Evolutionary conservation across 1,140 invertebrate genomes (phyloP).

Genomic region (Leptoteleia sp.): DNA sequence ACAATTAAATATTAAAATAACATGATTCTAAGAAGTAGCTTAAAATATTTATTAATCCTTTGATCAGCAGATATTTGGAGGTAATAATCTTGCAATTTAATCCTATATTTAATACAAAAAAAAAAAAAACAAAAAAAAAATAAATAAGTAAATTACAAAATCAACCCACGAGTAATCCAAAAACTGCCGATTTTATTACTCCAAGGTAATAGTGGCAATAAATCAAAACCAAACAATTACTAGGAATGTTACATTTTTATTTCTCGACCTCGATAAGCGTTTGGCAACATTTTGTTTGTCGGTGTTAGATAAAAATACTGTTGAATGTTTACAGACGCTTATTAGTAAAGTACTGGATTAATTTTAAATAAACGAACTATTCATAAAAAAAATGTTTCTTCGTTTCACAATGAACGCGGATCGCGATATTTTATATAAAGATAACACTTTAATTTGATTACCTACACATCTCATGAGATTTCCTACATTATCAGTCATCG

Average conservation of each 20-base stretch:
- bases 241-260: conserved; percentile 68
- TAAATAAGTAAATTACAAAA: too few species aligned
- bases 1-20: too few species aligned
- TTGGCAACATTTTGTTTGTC: conserved; percentile 56
- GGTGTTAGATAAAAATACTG: conserved; percentile 66
- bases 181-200: too few species aligned
- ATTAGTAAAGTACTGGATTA: conserved; percentile 58
- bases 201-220: too few species aligned
- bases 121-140: too few species aligned
- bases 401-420: conserved; percentile 31
- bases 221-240: conserved; percentile 14
- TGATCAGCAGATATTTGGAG: too few species aligned
- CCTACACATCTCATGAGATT: conserved; percentile 20
- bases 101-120: too few species aligned
- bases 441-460: conserved; percentile 40
- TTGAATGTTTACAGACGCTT: conserved; percentile 61
- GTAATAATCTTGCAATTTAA: too few species aligned
- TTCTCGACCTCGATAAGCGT: conserved; percentile 56
- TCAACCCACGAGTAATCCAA: too few species aligned
- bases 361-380: conserved; percentile 49
- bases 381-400: conserved; percentile 43
- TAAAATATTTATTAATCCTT: too few species aligned
- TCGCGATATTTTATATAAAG: too few species aligned
- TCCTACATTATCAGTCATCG: conserved; percentile 51
- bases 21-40: too few species aligned